Percentiles rank a stretch among this genome's conserved stretches.
These are phyloP conservation scores for Myotis planiceps DNA, from an alignment of 2,797 vertebrate species.

Conservation along the genomic window DNA sequence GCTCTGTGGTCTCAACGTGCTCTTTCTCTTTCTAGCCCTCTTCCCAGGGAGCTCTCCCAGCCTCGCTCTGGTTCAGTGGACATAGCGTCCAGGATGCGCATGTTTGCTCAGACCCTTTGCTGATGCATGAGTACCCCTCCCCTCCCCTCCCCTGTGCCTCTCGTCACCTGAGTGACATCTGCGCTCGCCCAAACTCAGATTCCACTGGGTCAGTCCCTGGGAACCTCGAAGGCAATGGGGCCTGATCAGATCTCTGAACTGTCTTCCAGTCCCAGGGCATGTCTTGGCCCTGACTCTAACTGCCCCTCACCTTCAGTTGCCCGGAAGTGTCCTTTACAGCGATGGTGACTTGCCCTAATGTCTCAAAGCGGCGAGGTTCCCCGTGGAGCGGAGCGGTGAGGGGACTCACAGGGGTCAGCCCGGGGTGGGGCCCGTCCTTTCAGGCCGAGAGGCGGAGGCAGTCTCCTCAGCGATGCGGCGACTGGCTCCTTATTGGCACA, in stretches of 20 bases:
- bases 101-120: background rate
- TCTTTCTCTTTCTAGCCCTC: background rate
- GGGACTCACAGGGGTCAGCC: background rate
- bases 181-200: background rate
- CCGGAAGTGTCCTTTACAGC: background rate
- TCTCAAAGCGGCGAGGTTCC: background rate
- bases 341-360: background rate
- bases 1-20: rapidly evolving
- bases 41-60: background rate
- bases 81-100: background rate
- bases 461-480: background rate
- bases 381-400: background rate
- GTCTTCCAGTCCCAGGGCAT: background rate
- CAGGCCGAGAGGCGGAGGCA: background rate
- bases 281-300: background rate
- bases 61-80: too few relatives aligned
- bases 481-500: background rate
- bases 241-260: background rate
- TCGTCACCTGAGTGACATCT: background rate
- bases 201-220: background rate
- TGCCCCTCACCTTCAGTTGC: background rate
- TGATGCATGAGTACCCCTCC: background rate
- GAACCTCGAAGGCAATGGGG: background rate
- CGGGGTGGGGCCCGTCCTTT: background rate
- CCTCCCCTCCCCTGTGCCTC: background rate